Base-by-base conservation (phyloP, 1,140 invertebrate species). In the Drosophila burlai region DNA sequence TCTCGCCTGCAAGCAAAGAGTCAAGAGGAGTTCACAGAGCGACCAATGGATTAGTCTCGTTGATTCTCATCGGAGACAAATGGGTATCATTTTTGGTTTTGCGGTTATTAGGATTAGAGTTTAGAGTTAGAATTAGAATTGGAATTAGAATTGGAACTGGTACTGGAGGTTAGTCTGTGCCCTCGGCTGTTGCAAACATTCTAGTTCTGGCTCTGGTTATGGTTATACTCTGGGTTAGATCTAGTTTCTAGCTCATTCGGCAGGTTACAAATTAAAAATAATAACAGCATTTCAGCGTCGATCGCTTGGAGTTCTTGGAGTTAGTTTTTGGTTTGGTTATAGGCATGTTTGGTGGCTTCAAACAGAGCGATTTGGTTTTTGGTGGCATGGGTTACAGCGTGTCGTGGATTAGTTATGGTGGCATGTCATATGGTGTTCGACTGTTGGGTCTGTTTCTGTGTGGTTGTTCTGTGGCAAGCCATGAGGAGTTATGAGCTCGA, bases 1-100 rank as follows among this genome's bases (percentile, higher is more conserved):
- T 76, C 94, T 96, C 96, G 93, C 94, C 95, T 95, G 85, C 42
- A 93, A 93, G 16, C 26, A 59, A 29, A 89, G 43, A 78, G 64
- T 73, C 60, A 40, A 89, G 50, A 66, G 61, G 29, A 62, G 72
- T 61, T 74, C 79, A 85, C 62, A 74, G 58, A 55, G 63, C 69
- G 42, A 58, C 40, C 46, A 71, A 61, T 64, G 57, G 64, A 81
- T 90, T 79, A 87, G 73, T 73, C 36, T 52, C 29, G 43, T 36
- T 9, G 46, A 59, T 60, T 71, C 52, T 59, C 67, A 38, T 36
- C 8, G 31, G 54, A 38, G 36, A 40, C 36, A 29, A 65, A 47
- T 16, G 67, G 42, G 29, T 34, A 68, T 34, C 40, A 31, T 36
- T 31, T 40, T 16, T 29, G 38, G 13, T 43, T 26, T 15, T 26